Conservation (phyloP, 2,113 vertebrate genomes). For the Chaetorhynchus papuensis region DNA sequence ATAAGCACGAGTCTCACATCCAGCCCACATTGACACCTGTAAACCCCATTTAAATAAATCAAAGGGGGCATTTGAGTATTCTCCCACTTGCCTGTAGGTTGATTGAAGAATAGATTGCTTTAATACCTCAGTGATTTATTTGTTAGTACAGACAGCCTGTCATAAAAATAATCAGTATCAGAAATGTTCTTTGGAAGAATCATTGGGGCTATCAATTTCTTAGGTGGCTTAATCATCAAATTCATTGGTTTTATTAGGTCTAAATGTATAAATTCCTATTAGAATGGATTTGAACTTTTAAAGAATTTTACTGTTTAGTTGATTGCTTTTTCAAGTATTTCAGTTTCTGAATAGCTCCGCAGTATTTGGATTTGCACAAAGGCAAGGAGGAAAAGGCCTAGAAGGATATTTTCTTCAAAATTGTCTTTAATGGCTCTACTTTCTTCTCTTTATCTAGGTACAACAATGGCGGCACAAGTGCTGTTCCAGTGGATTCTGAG, state of each 20-base stretch:
- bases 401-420: neutral
- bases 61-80: neutral
- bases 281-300: neutral
- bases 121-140: neutral
- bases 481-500: constrained; percentile 60
- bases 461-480: constrained; percentile 72
- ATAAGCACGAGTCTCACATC: constrained; percentile 3
- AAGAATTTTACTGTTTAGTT: neutral
- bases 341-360: neutral
- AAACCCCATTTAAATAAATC: constrained; percentile 30
- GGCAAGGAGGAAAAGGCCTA: neutral
- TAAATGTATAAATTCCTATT: neutral
- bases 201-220: neutral
- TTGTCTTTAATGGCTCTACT: neutral
- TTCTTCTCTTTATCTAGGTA: constrained; percentile 45
- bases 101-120: neutral
- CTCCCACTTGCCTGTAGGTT: neutral
- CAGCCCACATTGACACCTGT: neutral
- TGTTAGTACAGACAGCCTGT: neutral
- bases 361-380: neutral
- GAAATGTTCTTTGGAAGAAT: neutral
- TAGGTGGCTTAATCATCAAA: neutral
- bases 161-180: neutral
- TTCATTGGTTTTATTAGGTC: neutral
- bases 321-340: neutral